Conservation (phyloP, 1,140 invertebrate species). For the Druon quercuslanigerum region DNA sequence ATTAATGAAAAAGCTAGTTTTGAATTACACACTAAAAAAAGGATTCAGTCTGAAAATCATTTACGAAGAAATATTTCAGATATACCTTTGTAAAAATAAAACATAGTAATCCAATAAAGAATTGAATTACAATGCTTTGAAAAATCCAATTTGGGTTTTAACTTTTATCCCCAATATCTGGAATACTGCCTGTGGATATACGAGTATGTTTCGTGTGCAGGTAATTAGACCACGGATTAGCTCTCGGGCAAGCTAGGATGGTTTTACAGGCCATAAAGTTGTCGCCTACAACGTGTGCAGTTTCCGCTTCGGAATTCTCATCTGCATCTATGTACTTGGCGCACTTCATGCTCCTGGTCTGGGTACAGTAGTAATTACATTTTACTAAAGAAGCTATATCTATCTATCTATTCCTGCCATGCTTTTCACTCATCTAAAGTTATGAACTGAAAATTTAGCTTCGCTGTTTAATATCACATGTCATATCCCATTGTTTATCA, state of each 20-base stretch:
- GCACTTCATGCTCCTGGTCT: conserved; percentile 8
- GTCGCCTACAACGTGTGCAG: conserved; percentile 23
- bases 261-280: conserved; percentile 24
- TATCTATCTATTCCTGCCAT: too few relatives aligned
- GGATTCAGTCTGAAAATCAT: too few relatives aligned
- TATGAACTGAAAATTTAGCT: not conserved
- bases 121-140: conserved; percentile 8
- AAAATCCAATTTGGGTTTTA: conserved; percentile 20
- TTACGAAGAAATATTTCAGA: not conserved
- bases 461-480: not conserved
- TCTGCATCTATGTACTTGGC: conserved; percentile 1
- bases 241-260: conserved; percentile 8
- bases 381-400: not conserved
- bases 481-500: not conserved
- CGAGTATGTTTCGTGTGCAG: conserved; percentile 13
- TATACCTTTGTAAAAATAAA: not conserved
- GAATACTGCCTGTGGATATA: not conserved
- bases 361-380: conserved; percentile 16
- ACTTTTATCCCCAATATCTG: conserved; percentile 10
- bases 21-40: too few relatives aligned
- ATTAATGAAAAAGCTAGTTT: too few relatives aligned
- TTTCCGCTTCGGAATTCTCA: conserved; percentile 26
- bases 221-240: conserved; percentile 30
- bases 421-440: not conserved
- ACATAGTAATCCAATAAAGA: not conserved